These are phyloP conservation scores for Oscarella lobularis DNA, from an alignment of 37 sponge, comb jelly and placozoan species.

Conservation along the genomic window DNA sequence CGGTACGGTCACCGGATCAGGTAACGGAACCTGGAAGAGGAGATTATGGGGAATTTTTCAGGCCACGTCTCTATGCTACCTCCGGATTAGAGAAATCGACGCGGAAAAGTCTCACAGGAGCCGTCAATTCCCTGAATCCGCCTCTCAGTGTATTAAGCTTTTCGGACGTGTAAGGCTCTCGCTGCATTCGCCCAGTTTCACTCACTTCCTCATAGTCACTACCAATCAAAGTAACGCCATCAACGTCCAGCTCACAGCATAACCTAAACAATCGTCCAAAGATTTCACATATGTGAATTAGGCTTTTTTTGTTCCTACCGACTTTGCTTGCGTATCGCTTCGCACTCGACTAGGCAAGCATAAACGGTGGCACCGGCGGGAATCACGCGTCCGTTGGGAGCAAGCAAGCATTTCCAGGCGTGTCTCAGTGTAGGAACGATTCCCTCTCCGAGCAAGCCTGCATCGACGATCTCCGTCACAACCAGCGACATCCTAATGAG, in stretches of 20 bases:
- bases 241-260: no score
- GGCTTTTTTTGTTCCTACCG: no score
- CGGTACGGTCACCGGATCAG: neutral
- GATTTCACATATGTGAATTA: no score
- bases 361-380: slow-evolving; percentile 51
- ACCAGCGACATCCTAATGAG: slow-evolving; percentile 37
- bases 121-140: slow-evolving; percentile 18
- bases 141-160: slow-evolving; percentile 20
- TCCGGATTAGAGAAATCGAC: slow-evolving; percentile 42
- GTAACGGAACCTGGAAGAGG: slow-evolving; percentile 29
- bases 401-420: slow-evolving; percentile 42
- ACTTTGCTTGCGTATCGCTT: slow-evolving; percentile 28
- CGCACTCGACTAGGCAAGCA: slow-evolving; percentile 31
- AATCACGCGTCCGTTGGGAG: slow-evolving; percentile 31
- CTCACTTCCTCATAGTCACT: no score
- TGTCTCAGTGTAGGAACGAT: slow-evolving; percentile 50
- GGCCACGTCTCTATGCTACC: slow-evolving; percentile 4
- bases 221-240: no score
- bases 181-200: no score
- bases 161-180: slow-evolving; percentile 55
- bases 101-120: slow-evolving; percentile 1
- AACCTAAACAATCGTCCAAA: no score
- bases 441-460: slow-evolving; percentile 46
- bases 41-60: neutral
- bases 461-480: slow-evolving; percentile 65